Evolutionary conservation across 1,140 invertebrate genomes (phyloP), one percentile per base, ranked within the genome.

Genomic region (Meloidogyne floridensis): DNA sequence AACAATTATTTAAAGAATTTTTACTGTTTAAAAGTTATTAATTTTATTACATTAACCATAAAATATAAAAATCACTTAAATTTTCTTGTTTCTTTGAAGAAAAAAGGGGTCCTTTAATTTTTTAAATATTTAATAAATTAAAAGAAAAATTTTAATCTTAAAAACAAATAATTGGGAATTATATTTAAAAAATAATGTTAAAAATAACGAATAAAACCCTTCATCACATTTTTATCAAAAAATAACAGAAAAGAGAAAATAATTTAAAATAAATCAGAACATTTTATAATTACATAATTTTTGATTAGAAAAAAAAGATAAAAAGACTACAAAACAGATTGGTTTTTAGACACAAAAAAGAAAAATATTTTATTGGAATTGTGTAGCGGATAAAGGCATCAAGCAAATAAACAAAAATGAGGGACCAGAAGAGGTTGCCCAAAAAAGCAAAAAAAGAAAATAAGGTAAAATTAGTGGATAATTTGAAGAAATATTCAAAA

Each of bases 61-160:
- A 65, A 65, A 65, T 65, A 65, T 65, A 65, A 65, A 65, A 65
- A 65, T 65, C 59, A 65, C 59, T 65, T 65, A 47, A 47, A 47
- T 6, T 6, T 6, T 47, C 6, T 6, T 65, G n/a, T 6, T 65
- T 65, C n/a, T 59, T 65, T 65, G 5, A 59, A 59, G 13, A 15
- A 59, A 59, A 59, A 56, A 56, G 7, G 54, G 13, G 10, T 10
- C 11, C 3, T 15, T 15, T 11, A 56, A 56, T 15, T 15, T 59
- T 15, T 15, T 15, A 59, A 59, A 15, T 15, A 56, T 56, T 56
- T 56, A 56, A 9, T 56, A 56, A 56, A 56, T 56, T 56, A 72
- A 72, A 72, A 43, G 8, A 10, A 43, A 10, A 13, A 10, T 18
- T 13, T 13, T 72, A 13, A 72, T 32, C 15, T 72, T 32, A 32